Percentiles rank a stretch among this genome's conserved stretches.
Conservation (phyloP, 2,797 vertebrate species). For the Syndactyla subalaris region DNA sequence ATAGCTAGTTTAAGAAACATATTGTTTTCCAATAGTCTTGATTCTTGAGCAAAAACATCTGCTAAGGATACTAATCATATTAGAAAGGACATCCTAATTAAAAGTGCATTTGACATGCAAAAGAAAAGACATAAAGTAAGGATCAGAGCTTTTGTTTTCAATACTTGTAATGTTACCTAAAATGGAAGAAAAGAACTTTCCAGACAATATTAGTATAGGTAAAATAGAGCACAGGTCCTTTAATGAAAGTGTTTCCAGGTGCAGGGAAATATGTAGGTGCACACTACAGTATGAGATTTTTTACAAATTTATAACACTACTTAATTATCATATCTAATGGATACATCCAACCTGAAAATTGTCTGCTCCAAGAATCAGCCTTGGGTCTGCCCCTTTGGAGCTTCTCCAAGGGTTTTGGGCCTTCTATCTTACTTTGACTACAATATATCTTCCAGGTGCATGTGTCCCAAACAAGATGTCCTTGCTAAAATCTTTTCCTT, state of each 20-base stretch:
- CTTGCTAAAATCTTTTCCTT: neutral
- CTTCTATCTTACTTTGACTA: neutral
- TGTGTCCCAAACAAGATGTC: neutral
- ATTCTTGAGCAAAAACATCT: slow-evolving; percentile 52
- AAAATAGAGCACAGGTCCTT: neutral
- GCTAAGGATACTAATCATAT: neutral
- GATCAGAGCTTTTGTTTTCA: neutral
- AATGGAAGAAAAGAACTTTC: neutral
- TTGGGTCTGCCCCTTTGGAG: neutral
- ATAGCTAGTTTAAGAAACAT: slow-evolving; percentile 27
- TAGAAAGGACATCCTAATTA: slow-evolving; percentile 20
- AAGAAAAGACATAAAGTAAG: neutral
- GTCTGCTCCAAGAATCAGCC: neutral
- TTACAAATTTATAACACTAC: neutral
- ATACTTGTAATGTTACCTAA: neutral
- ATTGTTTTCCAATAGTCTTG: slow-evolving; percentile 24
- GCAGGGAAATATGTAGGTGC: neutral
- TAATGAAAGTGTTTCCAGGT: neutral
- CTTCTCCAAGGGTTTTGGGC: neutral
- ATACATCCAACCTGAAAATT: neutral
- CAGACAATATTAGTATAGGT: neutral
- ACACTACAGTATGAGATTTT: neutral
- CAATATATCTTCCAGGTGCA: neutral
- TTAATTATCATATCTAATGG: neutral
- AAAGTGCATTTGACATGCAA: slow-evolving; percentile 14